A percentile compares a stretch with the other conserved stretches of the same genome.
Conservation (phyloP, 2,797 vertebrate species). For the Thunnus albacares region DNA sequence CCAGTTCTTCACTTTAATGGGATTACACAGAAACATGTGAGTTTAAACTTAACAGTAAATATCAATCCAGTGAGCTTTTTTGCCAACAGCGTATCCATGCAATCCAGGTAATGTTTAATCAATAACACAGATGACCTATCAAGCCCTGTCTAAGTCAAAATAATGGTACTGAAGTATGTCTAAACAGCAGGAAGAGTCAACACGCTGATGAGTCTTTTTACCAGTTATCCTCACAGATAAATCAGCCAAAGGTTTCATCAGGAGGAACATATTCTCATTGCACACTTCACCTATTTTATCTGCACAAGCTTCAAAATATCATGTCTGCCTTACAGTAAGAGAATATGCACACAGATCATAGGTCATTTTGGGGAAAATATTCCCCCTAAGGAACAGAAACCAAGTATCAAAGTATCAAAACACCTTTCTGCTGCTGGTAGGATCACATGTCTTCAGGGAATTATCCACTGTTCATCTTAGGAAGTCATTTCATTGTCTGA, state of each 20-base stretch:
- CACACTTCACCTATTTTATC: neutral
- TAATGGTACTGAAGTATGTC: conserved; percentile 2
- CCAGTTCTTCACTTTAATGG: neutral
- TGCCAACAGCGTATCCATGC: neutral
- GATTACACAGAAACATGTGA: neutral
- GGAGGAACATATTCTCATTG: neutral
- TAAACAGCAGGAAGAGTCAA: neutral
- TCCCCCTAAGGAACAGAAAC: neutral
- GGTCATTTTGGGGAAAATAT: neutral
- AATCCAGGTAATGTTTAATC: conserved; percentile 22
- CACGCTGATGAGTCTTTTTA: neutral
- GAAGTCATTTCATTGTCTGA: neutral
- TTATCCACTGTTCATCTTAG: neutral
- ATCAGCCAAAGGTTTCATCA: neutral
- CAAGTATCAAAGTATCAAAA: neutral
- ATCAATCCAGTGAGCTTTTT: neutral
- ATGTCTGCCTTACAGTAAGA: neutral
- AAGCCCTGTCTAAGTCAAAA: conserved; percentile 5
- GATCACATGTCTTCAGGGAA: conserved; percentile 44
- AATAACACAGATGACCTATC: conserved; percentile 29
- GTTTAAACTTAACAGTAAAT: neutral
- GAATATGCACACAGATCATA: neutral
- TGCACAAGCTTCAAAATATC: neutral
- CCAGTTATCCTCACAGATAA: too few relatives aligned
- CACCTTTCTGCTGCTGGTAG: neutral